Percentiles rank a stretch among this genome's conserved stretches.
Evolutionary conservation across 2,113 vertebrate species (phyloP).

Genomic region (Loxodonta africana): DNA sequence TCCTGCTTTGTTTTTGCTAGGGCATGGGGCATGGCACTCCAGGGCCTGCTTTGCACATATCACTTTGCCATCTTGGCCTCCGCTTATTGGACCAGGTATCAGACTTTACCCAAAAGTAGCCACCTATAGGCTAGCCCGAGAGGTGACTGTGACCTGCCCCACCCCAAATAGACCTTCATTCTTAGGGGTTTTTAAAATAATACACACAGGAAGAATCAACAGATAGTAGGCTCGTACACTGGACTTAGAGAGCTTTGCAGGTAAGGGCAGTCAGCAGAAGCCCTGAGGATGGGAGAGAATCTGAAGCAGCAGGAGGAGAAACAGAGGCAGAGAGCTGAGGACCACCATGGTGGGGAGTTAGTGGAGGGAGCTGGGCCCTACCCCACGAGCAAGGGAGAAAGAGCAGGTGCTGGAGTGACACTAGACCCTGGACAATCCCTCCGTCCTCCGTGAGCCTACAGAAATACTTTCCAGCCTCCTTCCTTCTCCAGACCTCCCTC

Average conservation of each 20-base stretch:
- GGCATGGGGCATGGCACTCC: background rate
- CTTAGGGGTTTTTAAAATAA: background rate
- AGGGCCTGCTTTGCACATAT: background rate
- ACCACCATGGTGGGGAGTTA: fast-evolving
- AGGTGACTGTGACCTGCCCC: background rate
- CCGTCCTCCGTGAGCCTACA: background rate
- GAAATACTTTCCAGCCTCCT: background rate
- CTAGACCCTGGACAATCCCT: background rate
- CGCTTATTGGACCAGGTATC: background rate
- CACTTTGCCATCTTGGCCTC: background rate
- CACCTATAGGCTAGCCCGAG: background rate
- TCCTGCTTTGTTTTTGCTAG: background rate
- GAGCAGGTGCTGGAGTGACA: background rate
- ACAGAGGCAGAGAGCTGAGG: background rate
- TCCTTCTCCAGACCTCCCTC: background rate
- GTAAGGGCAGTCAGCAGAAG: background rate
- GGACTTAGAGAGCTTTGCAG: background rate
- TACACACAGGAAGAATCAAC: background rate
- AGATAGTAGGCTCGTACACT: background rate
- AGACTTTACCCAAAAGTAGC: background rate
- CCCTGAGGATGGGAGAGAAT: background rate
- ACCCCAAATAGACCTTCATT: background rate
- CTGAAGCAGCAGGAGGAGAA: background rate
- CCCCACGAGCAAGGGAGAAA: background rate
- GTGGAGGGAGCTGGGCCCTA: background rate